Percentiles rank a stretch among this genome's conserved stretches.
These are phyloP conservation scores for Acleris sparsana DNA, from an alignment of 2,888 invertebrate genomes.

Conservation along the genomic window DNA sequence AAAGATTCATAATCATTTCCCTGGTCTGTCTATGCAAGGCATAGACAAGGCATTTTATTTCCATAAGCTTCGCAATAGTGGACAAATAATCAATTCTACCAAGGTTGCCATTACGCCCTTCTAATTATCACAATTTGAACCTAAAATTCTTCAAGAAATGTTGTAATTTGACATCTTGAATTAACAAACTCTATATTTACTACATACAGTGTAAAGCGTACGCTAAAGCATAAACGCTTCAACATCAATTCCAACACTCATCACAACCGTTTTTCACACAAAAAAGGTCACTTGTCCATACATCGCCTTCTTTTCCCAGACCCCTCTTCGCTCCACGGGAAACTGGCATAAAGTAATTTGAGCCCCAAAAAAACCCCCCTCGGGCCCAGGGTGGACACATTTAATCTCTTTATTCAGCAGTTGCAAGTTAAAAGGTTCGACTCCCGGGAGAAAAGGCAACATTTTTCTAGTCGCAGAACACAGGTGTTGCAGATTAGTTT, in stretches of 20 bases:
- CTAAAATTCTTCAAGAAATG: no score
- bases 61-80: no score
- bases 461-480: conserved; percentile 49
- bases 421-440: conserved; percentile 44
- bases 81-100: no score
- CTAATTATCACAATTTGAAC: no score
- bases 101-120: no score
- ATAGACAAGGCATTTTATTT: no score
- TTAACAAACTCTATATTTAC: no score
- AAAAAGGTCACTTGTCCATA: background rate
- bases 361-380: conserved; percentile 41
- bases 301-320: background rate
- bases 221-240: background rate
- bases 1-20: no score
- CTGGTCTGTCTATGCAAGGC: no score
- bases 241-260: background rate
- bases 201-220: no score
- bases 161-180: no score
- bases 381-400: conserved; percentile 32
- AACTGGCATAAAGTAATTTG: conserved; percentile 32
- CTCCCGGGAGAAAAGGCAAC: conserved; percentile 46
- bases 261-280: background rate
- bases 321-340: conserved; percentile 8
- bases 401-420: conserved; percentile 44
- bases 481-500: conserved; percentile 53